Base-by-base conservation (phyloP, 2,113 vertebrate genomes). In the Elaphurus davidianus region DNA sequence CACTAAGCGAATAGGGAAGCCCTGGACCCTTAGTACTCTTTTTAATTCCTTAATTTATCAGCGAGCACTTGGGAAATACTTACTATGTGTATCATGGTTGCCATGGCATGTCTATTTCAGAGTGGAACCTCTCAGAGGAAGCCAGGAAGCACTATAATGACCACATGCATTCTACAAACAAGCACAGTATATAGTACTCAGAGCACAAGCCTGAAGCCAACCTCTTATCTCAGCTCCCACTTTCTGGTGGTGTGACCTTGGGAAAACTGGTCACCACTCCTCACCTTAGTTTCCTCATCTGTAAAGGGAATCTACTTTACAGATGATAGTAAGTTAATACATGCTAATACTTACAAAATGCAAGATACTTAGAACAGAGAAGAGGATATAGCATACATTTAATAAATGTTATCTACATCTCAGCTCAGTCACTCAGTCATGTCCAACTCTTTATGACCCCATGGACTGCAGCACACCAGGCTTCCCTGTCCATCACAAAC, bases 81-180 rank as follows among this genome's bases (percentile, higher is more conserved):
- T 62, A n/a, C n/a, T 0, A n/a, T 23, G 7, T 33, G 23, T 30
- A 36, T 7, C 14, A 5, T 1, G 10, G 5, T 13, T 64, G 76
- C 3, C 40, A 8, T 10, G 52, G 14, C 6, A 47, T 4, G 5
- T 8, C n/a, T n/a, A n/a, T 45, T 71, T 90, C 17, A 83, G 45
- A 36, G 86, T 19, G 91, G 28, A 83, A 71, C 60, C 19, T 43
- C 50, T 55, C 28, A 82, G 60, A 89, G 33, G 71, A 90, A 79
- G 33, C 27, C 43, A 88, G 28, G 16, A 54, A 91, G 50, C 16
- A 55, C 7, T 43, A 43, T 60, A 30, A 5, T 90, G 47, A 62
- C 40, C 27, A 17, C 6, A 17, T 0, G 27, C 16, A 5, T 27
- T 28, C 59, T 83, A 36, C 2, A 62, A 79, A 57, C 83, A 47